Conservation (phyloP, 1,140 invertebrate genomes). For the Leptoteleia sp. region DNA sequence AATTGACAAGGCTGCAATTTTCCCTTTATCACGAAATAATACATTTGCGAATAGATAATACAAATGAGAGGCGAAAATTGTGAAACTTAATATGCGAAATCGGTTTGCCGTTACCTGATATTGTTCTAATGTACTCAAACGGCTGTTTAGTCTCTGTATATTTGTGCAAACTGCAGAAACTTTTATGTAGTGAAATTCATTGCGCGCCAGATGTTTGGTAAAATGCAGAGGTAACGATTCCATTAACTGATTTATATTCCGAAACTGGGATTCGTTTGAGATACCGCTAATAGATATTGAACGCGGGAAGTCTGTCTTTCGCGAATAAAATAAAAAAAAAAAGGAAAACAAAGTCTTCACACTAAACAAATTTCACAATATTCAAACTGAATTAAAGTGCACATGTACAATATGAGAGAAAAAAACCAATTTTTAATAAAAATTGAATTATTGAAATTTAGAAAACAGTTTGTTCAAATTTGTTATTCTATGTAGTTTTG, state of each 20-base stretch:
- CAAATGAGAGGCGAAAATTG: not conserved
- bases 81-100: slow-evolving; percentile 3
- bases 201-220: slow-evolving; percentile 6
- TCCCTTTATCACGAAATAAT: not conserved
- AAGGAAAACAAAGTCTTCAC: too few species aligned
- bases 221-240: not conserved
- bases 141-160: slow-evolving; percentile 5
- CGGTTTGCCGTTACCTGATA: not conserved
- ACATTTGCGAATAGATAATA: not conserved
- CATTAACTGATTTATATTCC: slow-evolving; percentile 15
- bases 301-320: too few species aligned
- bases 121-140: slow-evolving; percentile 11
- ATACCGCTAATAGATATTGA: slow-evolving; percentile 1
- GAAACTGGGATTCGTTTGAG: not conserved
- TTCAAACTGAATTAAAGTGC: too few species aligned
- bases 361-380: too few species aligned
- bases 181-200: not conserved
- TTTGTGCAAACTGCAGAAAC: not conserved
- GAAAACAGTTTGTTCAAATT: too few species aligned
- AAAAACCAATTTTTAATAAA: too few species aligned
- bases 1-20: not conserved
- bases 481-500: too few species aligned
- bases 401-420: too few species aligned
- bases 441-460: too few species aligned
- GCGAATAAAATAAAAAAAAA: too few species aligned